Evolutionary conservation across 2,888 invertebrate species (phyloP), one percentile per base, ranked within the genome.

Genomic region (Limenitis camilla): DNA sequence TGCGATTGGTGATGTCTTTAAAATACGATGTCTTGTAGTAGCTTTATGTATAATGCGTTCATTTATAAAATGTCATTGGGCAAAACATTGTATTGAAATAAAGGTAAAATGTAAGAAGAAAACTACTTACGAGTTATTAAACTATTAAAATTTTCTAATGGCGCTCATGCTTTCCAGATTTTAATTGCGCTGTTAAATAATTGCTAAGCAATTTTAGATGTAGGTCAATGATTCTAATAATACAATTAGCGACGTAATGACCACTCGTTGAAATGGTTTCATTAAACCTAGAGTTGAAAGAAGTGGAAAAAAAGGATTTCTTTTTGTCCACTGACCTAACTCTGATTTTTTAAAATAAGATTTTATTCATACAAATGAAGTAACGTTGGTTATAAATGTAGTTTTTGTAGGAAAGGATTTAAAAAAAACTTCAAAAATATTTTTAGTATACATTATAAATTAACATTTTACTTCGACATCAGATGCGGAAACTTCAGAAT

Each of bases 191-290:
- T 29, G 11, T 36, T 11, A 11, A 36, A 30, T 35, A 10, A 45
- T 6, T 36, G 29, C 36, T 36, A 29, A 36, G 36, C 36, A 9
- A 3, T 38, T 47, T 47, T 47, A 27, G 31, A 45, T 45, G 35
- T 45, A 11, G 33, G 40, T 41, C 41, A 52, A 52, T 47, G 32
- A 47, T 51, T 43, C 27, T 11, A 49, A 40, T 43, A 29, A 41
- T 42, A 38, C 11, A 47, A 42, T 47, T 39, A 42, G 19, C 28
- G 42, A 28, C 29, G 28, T 48, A 43, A 45, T 32, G 45, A 30
- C 7, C 44, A 39, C 42, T 43, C 31, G 42, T 49, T 27, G 9
- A 10, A 52, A 52, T 47, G 42, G n/a, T 32, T 48, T 43, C 43
- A 40, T 48, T 39, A 43, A 47, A 46, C 38, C 35, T 10, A n/a